Percentiles rank a stretch among this genome's conserved stretches.
Evolutionary conservation across 2,888 invertebrate genomes (phyloP).

Genomic region (Phasia obesa): DNA sequence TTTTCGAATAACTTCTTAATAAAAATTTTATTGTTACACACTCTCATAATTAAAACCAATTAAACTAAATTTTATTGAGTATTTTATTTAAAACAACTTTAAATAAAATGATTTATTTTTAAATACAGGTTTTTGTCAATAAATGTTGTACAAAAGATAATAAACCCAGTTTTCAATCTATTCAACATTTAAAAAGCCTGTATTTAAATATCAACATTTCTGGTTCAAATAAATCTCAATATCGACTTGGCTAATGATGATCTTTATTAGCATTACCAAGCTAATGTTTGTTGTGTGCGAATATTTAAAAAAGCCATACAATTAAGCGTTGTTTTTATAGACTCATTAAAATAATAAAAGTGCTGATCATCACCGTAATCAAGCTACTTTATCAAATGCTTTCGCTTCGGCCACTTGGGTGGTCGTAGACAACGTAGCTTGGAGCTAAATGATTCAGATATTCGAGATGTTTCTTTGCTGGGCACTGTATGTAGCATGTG

Average conservation of each 20-base stretch:
- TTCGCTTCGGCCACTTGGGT: conserved; percentile 36
- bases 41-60: background rate
- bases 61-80: too few species aligned
- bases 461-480: background rate
- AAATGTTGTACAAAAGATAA: background rate
- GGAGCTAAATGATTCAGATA: background rate
- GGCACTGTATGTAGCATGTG: conserved; percentile 16
- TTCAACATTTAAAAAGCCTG: conserved; percentile 11
- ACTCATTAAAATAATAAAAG: conserved; percentile 48
- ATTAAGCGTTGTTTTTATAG: conserved; percentile 41
- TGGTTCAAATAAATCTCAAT: conserved; percentile 4
- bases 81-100: background rate
- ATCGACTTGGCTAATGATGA: background rate
- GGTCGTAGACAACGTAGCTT: conserved; percentile 20
- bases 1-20: too few species aligned
- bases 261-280: conserved; percentile 20
- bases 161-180: background rate
- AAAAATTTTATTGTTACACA: too few species aligned
- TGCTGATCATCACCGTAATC: conserved; percentile 39
- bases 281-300: conserved; percentile 15
- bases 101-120: background rate
- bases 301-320: conserved; percentile 45
- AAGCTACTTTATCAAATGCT: conserved; percentile 43
- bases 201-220: background rate
- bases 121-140: conserved; percentile 13